Conservation (phyloP, 2,888 invertebrate species). For the Temnothorax unifasciatus region DNA sequence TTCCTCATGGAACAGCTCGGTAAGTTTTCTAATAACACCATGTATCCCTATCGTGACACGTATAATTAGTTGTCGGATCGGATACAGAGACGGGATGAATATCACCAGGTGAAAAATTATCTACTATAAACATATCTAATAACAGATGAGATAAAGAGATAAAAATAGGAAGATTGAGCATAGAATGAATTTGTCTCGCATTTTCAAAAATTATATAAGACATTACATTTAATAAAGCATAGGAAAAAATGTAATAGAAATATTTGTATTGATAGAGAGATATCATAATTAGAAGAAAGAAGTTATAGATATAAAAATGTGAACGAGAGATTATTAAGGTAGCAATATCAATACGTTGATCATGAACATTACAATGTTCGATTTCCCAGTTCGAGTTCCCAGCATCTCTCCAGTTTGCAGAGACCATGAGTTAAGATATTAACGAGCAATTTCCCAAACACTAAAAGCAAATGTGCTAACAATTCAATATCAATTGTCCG, state of each 20-base stretch:
- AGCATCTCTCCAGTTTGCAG: not conserved
- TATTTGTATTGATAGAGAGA: not conserved
- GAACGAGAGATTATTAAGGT: not conserved
- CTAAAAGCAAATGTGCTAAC: conserved; percentile 22
- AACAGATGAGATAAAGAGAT: not conserved
- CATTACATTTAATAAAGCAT: not conserved
- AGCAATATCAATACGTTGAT: not conserved
- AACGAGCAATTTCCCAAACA: conserved; percentile 40
- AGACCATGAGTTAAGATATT: conserved; percentile 32
- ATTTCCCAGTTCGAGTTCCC: not conserved
- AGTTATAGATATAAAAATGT: not conserved
- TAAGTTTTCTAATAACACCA: conserved; percentile 37
- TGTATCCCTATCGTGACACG: not conserved
- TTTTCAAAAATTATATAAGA: not conserved
- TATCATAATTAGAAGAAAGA: not conserved
- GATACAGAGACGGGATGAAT: not conserved
- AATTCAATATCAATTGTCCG: conserved; percentile 6
- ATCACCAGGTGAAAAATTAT: conserved; percentile 2
- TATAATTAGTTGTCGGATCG: conserved; percentile 49
- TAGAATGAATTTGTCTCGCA: not conserved
- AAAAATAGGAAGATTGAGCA: not conserved
- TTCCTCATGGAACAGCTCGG: not conserved
- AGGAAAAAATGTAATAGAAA: not conserved
- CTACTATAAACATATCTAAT: not conserved
- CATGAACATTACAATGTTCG: not conserved